These are phyloP conservation scores for Coremacera marginata DNA, from an alignment of 2,888 invertebrate species.

Conservation along the genomic window DNA sequence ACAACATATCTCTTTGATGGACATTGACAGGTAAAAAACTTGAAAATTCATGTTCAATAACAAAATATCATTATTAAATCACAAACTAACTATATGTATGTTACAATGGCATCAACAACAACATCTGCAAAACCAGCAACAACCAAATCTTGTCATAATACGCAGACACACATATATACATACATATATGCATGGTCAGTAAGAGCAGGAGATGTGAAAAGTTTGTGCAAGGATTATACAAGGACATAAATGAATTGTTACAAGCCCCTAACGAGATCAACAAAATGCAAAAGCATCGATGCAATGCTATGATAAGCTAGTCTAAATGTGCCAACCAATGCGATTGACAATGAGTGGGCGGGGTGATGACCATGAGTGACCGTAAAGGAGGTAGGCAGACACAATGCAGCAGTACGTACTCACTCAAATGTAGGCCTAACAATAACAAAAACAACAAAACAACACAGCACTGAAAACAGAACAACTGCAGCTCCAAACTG, in stretches of 20 bases:
- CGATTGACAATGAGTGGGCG: not conserved
- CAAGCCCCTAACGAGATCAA: slow-evolving; percentile 5
- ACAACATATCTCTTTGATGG: too few relatives aligned
- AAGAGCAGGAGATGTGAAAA: too few relatives aligned
- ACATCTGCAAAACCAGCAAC: not conserved
- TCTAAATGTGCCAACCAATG: not conserved
- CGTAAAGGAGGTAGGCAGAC: too few relatives aligned
- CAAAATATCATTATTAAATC: not conserved
- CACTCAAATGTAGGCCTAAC: too few relatives aligned
- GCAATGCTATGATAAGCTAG: slow-evolving; percentile 12
- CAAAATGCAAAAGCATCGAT: not conserved
- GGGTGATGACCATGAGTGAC: too few relatives aligned
- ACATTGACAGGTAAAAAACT: not conserved
- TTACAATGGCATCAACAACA: not conserved
- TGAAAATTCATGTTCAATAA: not conserved
- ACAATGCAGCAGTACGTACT: too few relatives aligned
- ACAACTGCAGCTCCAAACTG: not conserved
- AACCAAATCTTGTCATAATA: not conserved
- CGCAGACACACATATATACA: too few relatives aligned
- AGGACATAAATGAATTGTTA: not conserved
- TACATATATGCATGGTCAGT: not conserved
- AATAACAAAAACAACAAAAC: slow-evolving; percentile 2
- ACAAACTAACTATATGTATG: too few relatives aligned
- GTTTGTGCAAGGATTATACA: not conserved
- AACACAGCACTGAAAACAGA: slow-evolving; percentile 18